phyloP scores from a whole-genome alignment of 2,888 invertebrate genomes.

The Galerucella pusilla region DNA sequence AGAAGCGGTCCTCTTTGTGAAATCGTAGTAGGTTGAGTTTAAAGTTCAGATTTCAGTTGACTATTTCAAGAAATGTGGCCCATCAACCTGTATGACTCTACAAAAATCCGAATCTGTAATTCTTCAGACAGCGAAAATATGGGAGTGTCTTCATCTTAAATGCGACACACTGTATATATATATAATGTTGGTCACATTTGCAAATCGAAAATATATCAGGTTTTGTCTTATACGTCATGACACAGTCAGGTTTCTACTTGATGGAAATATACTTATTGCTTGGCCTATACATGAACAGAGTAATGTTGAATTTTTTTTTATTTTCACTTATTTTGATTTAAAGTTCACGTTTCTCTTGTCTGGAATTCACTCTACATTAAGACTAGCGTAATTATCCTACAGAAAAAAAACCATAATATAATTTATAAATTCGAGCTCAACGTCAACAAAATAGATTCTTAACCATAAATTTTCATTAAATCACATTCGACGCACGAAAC shows the following conservation, averaged over 20 bases:
- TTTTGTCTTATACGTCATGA: too few species aligned
- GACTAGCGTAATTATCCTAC: constrained; percentile 55
- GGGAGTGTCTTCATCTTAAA: too few species aligned
- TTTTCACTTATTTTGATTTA: constrained; percentile 18
- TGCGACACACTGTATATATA: too few species aligned
- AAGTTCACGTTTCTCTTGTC: constrained; percentile 18
- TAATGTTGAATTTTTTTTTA: constrained; percentile 16
- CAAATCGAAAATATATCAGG: background rate
- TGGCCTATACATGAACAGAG: background rate
- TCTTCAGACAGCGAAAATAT: too few species aligned
- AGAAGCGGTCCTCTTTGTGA: too few species aligned
- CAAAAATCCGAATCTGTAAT: too few species aligned
- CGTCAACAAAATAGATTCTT: constrained; percentile 42
- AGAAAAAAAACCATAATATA: constrained; percentile 47
- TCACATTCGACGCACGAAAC: constrained; percentile 49
- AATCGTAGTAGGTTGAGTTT: too few species aligned
- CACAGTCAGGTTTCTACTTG: too few species aligned
- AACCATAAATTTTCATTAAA: constrained; percentile 40
- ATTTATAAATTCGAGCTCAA: constrained; percentile 45
- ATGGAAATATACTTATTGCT: too few species aligned
- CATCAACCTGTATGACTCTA: too few species aligned
- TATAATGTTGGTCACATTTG: background rate
- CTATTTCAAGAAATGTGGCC: too few species aligned
- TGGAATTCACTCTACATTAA: constrained; percentile 46
- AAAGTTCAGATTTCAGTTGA: too few species aligned